Evolutionary conservation across 2,888 invertebrate species (phyloP).

Genomic region (Trachelus iudaicus): DNA sequence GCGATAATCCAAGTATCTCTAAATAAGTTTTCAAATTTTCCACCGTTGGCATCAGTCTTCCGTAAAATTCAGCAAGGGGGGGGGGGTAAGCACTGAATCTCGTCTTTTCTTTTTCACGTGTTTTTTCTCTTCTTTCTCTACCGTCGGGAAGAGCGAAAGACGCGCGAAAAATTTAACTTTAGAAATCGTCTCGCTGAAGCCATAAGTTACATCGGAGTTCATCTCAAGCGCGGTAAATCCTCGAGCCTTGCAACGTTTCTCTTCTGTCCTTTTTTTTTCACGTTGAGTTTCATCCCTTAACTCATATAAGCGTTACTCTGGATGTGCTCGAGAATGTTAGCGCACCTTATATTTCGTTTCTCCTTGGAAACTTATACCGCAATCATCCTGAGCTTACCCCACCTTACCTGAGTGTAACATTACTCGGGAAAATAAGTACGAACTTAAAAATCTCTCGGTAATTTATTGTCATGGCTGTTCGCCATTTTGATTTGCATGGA

Average conservation of each 20-base stretch:
- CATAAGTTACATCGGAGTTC: constrained; percentile 27
- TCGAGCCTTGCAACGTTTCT: constrained; percentile 20
- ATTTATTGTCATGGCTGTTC: background rate
- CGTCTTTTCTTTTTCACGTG: background rate
- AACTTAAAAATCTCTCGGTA: background rate
- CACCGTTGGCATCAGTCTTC: background rate
- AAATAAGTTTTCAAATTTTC: background rate
- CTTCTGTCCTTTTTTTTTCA: background rate
- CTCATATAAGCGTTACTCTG: constrained; percentile 17
- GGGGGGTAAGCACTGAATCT: background rate
- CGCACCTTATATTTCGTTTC: constrained; percentile 1
- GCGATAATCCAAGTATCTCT: background rate
- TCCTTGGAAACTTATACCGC: background rate
- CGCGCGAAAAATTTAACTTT: background rate
- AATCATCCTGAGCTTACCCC: background rate
- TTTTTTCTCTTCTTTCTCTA: background rate
- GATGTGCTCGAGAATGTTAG: constrained; percentile 4
- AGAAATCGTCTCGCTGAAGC: constrained; percentile 4
- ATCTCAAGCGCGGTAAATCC: constrained; percentile 23
- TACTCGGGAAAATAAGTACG: background rate
- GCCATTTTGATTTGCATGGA: background rate
- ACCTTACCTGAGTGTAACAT: background rate
- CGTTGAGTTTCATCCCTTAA: background rate
- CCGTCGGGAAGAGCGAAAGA: background rate
- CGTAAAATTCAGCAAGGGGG: background rate